These are phyloP conservation scores for Brachirus orientalis DNA, from an alignment of 2,113 vertebrate species.

Conservation along the genomic window DNA sequence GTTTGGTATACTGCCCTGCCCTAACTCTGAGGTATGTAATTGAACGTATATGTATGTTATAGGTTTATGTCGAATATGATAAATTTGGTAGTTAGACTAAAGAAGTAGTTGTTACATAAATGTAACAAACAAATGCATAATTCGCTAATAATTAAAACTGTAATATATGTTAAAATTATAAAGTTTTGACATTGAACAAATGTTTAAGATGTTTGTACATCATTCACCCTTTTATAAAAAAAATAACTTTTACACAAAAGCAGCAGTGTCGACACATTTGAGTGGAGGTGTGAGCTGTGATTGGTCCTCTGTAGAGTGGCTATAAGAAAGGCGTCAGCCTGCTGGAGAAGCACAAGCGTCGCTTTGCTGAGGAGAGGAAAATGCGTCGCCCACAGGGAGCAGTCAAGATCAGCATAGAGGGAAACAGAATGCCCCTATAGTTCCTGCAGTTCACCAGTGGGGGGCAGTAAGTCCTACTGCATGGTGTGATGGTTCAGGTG, in stretches of 20 bases:
- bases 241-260: background rate
- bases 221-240: background rate
- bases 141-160: too few species aligned
- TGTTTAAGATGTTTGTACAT: background rate
- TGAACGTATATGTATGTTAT: too few species aligned
- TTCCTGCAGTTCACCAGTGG: constrained; percentile 28
- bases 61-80: too few species aligned
- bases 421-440: constrained; percentile 95
- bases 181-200: too few species aligned
- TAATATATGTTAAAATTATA: too few species aligned
- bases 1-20: too few species aligned
- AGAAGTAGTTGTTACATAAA: too few species aligned
- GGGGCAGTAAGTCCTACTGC: constrained; percentile 80
- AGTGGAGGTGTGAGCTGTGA: constrained; percentile 54
- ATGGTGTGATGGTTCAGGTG: constrained; percentile 47
- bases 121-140: too few species aligned
- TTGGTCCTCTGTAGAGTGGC: constrained; percentile 84
- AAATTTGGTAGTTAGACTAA: too few species aligned
- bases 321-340: constrained; percentile 89
- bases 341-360: constrained; percentile 97
- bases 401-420: constrained; percentile 97
- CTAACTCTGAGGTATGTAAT: too few species aligned
- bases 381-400: constrained; percentile 86
- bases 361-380: constrained; percentile 91
- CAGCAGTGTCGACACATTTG: too few species aligned